Base-by-base conservation (phyloP, 2,113 vertebrate genomes). In the Lagenorhynchus albirostris region DNA sequence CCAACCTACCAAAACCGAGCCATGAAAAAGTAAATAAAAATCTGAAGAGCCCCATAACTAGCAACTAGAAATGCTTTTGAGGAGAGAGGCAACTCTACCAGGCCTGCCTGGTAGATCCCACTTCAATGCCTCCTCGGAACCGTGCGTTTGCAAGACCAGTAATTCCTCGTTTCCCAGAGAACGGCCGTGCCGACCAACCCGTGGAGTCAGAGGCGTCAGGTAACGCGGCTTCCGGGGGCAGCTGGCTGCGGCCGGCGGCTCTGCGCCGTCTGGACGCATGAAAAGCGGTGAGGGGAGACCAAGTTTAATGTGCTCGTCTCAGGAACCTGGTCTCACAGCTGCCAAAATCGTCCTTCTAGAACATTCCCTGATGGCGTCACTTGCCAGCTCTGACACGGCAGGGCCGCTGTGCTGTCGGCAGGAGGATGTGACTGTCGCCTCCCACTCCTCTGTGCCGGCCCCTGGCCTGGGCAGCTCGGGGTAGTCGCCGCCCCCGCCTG, bases 121-220 rank as follows among this genome's bases (percentile, higher is more conserved):
- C 79, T 10, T 33, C 21, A 76, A 25, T 0, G 1, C 3, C 38
- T n/a, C 33, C 71, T 26, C 0, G 1, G 47, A 41, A 12, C 20
- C 0, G 0, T 26, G 5, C 5, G 47, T 55, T 50, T 44, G 63
- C 41, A 33, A 58, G 25, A 9, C 0, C 1, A 29, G 67, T 5
- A 26, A 21, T 60, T 3, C 36, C 26, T 55, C 25, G 0, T 3
- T 6, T 29, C 73, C 60, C 73, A 65, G 60, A 21, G 33, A 38
- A 65, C 23, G 0, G 33, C 73, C 44, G 29, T 25, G 60, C 38
- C 1, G 18, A 33, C 81, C 9, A 41, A 29, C 1, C 7, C 2
- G 1, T 8, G 9, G 1, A 23, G 41, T 47, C 62, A 10, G 41
- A n/a, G 23, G 63, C 5, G 1, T 18, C 33, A 25, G 6, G 5